phyloP scores from a whole-genome alignment of 2,797 vertebrate species.

The Rhinichthys osculus region DNA sequence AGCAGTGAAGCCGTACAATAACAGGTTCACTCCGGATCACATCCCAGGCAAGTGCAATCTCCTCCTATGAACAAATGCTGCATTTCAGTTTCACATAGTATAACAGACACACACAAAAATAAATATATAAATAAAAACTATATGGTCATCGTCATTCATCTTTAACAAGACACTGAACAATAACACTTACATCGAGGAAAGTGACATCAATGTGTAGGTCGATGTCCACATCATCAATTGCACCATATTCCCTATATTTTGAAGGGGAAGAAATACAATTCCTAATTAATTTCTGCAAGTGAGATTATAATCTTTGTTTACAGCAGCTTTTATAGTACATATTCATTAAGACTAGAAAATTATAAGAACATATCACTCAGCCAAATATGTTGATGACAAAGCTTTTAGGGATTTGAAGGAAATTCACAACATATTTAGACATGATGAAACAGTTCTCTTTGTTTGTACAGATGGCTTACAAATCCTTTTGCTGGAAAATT shows the following conservation, averaged over 20 bases:
- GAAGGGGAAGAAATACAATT: constrained; percentile 61
- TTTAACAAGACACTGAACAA: background rate
- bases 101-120: background rate
- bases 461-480: background rate
- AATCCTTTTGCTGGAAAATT: constrained; percentile 1
- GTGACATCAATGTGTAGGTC: constrained; percentile 92
- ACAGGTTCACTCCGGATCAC: constrained; percentile 89
- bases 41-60: constrained; percentile 91
- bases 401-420: background rate
- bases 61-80: constrained; percentile 78
- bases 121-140: background rate
- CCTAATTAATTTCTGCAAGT: background rate
- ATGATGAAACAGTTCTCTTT: background rate
- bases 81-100: background rate
- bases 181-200: constrained; percentile 92
- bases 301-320: background rate
- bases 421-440: constrained; percentile 11
- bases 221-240: constrained; percentile 93
- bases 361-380: background rate
- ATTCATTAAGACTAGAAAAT: background rate
- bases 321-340: background rate
- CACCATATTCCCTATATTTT: constrained; percentile 88
- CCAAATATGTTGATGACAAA: constrained; percentile 5
- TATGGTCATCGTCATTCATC: background rate
- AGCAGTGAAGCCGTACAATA: constrained; percentile 88